Base-by-base conservation (phyloP, 1,140 invertebrate species). In the Eriosoma lanigerum region DNA sequence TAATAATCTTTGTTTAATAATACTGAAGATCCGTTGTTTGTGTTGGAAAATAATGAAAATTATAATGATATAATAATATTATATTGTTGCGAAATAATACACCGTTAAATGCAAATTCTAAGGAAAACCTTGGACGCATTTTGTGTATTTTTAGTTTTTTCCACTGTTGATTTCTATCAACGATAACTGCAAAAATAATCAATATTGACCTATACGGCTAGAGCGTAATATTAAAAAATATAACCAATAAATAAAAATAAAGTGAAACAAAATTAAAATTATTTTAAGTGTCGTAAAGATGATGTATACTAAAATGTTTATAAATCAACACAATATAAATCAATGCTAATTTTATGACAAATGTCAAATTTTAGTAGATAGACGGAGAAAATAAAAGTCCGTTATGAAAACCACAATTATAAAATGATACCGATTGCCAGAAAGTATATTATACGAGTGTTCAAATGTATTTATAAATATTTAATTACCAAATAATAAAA, bases 61-160 rank as follows among this genome's bases (percentile, higher is more conserved):
- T 44, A 17, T 29, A n/a, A n/a, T n/a, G n/a, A 54, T 38, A 73
- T 29, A 73, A 73, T 73, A 58, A 24, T 0, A 19, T 21, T 26
- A 50, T 12, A 5, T n/a, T 44, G 8, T 78, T 78, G 13, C 56
- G 75, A 62, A 58, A 78, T 13, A 24, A n/a, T 24, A 46, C 75
- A 60, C 46, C 75, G 60, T 78, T 62, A 78, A 48, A 78, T 78
- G 75, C 75, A 78, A 78, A 78, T 78, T 62, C 24, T 26, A 10
- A 3, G 2, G 6, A 9, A 46, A 78, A 17, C 75, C 54, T 78
- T 58, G 75, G n/a, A 19, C 2, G n/a, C 48, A 4, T 78, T 58
- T 44, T 62, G 15, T 46, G 21, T 8, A 26, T 44, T 76, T 78
- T 62, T 46, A 38, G 3, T n/a, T 24, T 44, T 13, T 1, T 17